Conservation (phyloP, 2,113 vertebrate species). For the Progne subis region DNA sequence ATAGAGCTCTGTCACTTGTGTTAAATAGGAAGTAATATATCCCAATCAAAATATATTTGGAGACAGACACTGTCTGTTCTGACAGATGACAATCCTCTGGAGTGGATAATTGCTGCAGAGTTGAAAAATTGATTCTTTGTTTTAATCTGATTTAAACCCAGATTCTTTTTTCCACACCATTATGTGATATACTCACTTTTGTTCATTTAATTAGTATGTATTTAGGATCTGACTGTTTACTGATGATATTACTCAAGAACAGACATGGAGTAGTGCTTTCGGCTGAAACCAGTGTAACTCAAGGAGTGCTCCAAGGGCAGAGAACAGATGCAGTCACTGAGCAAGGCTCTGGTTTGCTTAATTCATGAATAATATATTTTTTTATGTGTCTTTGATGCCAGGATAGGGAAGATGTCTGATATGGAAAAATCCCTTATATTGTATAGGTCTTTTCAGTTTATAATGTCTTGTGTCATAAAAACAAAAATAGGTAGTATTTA, state of each 20-base stretch:
- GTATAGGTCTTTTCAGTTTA: neutral
- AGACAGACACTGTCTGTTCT: neutral
- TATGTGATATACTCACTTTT: neutral
- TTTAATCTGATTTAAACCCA: neutral
- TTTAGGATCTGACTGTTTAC: neutral
- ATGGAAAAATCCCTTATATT: neutral
- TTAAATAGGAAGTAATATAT: neutral
- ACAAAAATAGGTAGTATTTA: neutral
- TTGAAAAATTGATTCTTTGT: neutral
- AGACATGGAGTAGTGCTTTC: neutral
- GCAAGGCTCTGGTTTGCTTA: neutral
- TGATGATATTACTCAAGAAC: neutral
- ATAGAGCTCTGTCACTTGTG: neutral
- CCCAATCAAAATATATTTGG: neutral
- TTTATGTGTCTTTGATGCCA: neutral
- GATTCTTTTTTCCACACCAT: neutral
- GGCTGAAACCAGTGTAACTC: neutral
- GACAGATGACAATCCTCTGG: neutral
- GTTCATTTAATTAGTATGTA: neutral
- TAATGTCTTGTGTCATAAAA: neutral
- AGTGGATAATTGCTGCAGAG: neutral
- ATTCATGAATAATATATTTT: neutral
- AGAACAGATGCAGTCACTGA: neutral
- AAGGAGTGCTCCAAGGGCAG: neutral
- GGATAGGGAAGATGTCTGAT: neutral